phyloP scores from a whole-genome alignment of 2,113 vertebrate species.

The Emydura subglobosa region DNA sequence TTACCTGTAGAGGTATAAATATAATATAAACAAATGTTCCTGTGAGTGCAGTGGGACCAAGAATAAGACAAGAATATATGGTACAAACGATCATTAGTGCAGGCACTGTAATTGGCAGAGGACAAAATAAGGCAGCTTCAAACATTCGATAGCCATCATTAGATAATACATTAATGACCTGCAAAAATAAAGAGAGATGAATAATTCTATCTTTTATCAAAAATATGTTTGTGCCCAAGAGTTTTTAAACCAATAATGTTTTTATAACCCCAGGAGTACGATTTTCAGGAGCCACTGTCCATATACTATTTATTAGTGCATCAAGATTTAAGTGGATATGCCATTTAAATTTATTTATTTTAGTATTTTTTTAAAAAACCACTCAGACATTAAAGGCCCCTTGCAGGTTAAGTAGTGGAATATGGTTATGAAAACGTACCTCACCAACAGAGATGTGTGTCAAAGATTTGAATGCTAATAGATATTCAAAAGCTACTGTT shows the following conservation, averaged over 20 bases:
- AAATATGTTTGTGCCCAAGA: not conserved
- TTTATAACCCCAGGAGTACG: not conserved
- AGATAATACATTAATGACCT: slow-evolving; percentile 85
- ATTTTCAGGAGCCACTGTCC: not conserved
- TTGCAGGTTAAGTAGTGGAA: not conserved
- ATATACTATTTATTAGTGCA: not conserved
- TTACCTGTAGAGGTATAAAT: slow-evolving; percentile 84
- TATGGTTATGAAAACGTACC: slow-evolving; percentile 64
- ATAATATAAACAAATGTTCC: slow-evolving; percentile 76
- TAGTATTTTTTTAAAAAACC: not conserved
- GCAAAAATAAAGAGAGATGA: not conserved
- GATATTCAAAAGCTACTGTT: slow-evolving; percentile 79
- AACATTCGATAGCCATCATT: slow-evolving; percentile 84
- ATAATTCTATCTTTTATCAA: not conserved
- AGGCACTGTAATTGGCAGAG: slow-evolving; percentile 74
- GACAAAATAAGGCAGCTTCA: slow-evolving; percentile 80
- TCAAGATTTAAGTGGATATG: not conserved
- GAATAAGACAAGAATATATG: slow-evolving; percentile 77
- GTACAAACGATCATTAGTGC: slow-evolving; percentile 75
- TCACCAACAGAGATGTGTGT: slow-evolving; percentile 80
- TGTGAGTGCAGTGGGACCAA: slow-evolving; percentile 82
- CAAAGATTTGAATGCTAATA: slow-evolving; percentile 79
- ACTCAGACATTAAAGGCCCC: not conserved
- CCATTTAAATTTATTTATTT: not conserved
- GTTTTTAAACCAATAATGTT: not conserved